A percentile compares a stretch with the other conserved stretches of the same genome.
Conservation (phyloP, 2,113 vertebrate genomes). For the Carassius auratus region DNA sequence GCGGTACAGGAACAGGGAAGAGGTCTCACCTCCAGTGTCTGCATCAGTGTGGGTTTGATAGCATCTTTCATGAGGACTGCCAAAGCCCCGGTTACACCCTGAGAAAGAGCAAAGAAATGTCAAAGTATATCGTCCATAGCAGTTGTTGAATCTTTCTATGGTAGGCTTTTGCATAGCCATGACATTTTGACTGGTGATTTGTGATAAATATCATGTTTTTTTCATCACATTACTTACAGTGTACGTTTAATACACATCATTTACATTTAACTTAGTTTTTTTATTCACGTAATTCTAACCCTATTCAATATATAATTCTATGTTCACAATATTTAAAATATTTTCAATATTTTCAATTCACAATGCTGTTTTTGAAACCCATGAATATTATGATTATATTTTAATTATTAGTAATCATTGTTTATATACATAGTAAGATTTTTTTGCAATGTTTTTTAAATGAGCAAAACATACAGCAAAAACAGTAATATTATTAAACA, state of each 20-base stretch:
- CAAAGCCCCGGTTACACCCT: constrained; percentile 95
- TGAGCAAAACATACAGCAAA: too few relatives aligned
- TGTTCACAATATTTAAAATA: too few relatives aligned
- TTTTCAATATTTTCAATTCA: background rate
- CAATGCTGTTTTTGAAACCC: background rate
- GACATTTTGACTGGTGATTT: background rate
- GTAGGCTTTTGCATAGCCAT: too few relatives aligned
- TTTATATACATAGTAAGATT: too few relatives aligned
- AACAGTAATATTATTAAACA: too few relatives aligned
- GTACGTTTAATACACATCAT: background rate
- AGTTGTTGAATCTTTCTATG: background rate
- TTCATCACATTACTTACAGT: background rate
- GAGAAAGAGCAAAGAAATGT: constrained; percentile 24
- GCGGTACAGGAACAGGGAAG: background rate
- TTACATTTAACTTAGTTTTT: background rate
- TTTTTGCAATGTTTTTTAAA: too few relatives aligned
- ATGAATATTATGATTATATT: too few relatives aligned
- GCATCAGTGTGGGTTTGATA: constrained; percentile 97
- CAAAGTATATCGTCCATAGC: background rate
- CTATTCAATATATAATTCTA: too few relatives aligned
- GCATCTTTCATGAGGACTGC: constrained; percentile 98
- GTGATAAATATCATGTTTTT: background rate
- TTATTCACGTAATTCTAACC: too few relatives aligned
- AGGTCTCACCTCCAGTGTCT: constrained; percentile 92
- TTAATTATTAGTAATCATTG: too few relatives aligned